Evolutionary conservation across 2,797 vertebrate genomes (phyloP).

Genomic region (Cirrhinus molitorella): DNA sequence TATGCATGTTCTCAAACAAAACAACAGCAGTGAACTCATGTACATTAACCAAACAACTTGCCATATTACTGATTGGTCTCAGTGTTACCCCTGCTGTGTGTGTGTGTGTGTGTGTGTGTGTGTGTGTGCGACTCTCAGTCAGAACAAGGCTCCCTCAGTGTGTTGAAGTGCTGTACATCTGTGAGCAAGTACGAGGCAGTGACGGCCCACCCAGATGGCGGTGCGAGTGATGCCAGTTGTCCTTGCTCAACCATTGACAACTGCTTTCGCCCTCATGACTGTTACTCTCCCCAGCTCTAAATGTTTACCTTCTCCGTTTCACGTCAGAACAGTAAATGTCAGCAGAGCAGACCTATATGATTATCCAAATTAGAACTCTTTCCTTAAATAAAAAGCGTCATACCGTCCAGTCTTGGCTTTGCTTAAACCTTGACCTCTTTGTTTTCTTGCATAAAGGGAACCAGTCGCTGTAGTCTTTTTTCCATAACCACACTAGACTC

Average conservation of each 20-base stretch:
- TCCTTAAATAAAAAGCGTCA: constrained; percentile 28
- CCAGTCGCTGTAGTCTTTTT: background rate
- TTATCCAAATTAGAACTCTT: constrained; percentile 14
- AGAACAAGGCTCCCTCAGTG: constrained; percentile 59
- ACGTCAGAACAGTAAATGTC: background rate
- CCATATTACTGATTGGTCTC: constrained; percentile 9
- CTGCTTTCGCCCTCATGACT: background rate
- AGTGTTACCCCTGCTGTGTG: constrained; percentile 17
- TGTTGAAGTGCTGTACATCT: constrained; percentile 57
- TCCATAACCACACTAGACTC: background rate
- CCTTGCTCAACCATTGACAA: constrained; percentile 19
- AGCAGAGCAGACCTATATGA: constrained; percentile 18
- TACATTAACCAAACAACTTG: constrained; percentile 19
- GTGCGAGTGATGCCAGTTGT: constrained; percentile 51
- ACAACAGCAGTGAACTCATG: background rate
- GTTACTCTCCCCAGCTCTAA: constrained; percentile 12
- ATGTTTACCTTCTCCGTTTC: constrained; percentile 27
- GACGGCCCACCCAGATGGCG: constrained; percentile 56
- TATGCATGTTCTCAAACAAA: constrained; percentile 12
- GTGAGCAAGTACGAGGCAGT: constrained; percentile 58
- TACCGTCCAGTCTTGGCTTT: background rate
- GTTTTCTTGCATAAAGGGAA: constrained; percentile 2
- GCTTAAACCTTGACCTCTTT: constrained; percentile 4
- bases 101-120: constrained; percentile 27
- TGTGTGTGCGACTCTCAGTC: constrained; percentile 42